Evolutionary conservation across 2,888 invertebrate species (phyloP).

Genomic region (Zootermopsis nevadensis): DNA sequence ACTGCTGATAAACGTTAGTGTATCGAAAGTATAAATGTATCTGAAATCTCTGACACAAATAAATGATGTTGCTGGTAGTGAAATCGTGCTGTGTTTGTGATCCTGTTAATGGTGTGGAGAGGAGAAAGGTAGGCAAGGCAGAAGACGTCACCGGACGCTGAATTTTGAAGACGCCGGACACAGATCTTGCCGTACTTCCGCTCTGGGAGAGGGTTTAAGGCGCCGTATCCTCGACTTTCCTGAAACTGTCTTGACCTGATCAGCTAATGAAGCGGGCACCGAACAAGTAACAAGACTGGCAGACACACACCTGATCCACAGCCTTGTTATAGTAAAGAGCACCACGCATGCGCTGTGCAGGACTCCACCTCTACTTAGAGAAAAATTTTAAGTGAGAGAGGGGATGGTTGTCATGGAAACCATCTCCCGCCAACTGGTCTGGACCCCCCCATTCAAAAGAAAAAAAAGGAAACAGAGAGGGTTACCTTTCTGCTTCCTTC

Average conservation of each 20-base stretch:
- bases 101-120: too few species aligned
- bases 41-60: too few species aligned
- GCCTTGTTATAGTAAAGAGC: constrained; percentile 48
- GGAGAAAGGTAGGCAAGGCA: too few species aligned
- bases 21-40: too few species aligned
- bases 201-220: too few species aligned
- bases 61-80: too few species aligned
- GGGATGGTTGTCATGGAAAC: constrained; percentile 28
- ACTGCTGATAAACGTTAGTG: too few species aligned
- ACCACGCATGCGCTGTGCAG: constrained; percentile 39
- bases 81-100: too few species aligned
- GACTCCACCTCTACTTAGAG: neutral
- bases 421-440: constrained; percentile 26
- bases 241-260: neutral
- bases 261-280: neutral
- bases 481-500: constrained; percentile 1
- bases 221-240: neutral
- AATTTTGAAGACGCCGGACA: neutral
- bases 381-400: neutral
- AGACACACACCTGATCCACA: neutral
- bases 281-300: constrained; percentile 23
- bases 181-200: neutral
- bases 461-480: neutral
- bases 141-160: too few species aligned
- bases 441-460: neutral